Percentiles rank a stretch among this genome's conserved stretches.
Conservation (phyloP, 2,113 vertebrate genomes). For the Piprites chloris region DNA sequence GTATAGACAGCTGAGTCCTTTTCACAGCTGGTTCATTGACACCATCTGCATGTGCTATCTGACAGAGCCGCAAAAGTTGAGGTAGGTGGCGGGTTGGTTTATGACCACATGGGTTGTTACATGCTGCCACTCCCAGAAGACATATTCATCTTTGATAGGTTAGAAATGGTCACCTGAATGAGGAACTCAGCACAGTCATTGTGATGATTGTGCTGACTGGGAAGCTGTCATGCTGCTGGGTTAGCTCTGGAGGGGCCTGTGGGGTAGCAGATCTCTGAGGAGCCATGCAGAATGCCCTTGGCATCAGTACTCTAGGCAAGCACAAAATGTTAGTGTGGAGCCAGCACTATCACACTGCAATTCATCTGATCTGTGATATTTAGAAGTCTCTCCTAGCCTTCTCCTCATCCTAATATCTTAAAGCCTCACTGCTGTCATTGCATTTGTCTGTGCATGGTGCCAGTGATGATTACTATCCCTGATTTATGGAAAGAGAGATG, state of each 20-base stretch:
- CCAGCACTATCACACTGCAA: not conserved
- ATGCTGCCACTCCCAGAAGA: not conserved
- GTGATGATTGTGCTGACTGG: not conserved
- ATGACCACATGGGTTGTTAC: not conserved
- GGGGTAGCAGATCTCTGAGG: not conserved
- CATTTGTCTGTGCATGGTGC: not conserved
- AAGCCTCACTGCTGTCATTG: not conserved
- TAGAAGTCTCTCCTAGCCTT: not conserved
- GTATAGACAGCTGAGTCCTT: not conserved
- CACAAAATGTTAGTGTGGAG: not conserved
- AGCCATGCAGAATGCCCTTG: not conserved
- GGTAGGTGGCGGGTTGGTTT: not conserved
- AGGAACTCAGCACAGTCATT: fast-evolving
- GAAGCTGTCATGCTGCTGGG: not conserved
- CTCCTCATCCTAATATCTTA: not conserved
- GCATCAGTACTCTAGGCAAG: not conserved
- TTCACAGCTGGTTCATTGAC: not conserved
- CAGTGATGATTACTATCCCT: not conserved
- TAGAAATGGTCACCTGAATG: not conserved
- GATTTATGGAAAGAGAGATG: not conserved
- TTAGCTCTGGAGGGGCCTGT: not conserved
- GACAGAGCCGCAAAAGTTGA: not conserved
- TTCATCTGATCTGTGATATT: not conserved
- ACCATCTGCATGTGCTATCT: not conserved
- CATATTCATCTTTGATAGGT: not conserved